Evolutionary conservation across 2,113 vertebrate species (phyloP), one percentile per base, ranked within the genome.

Genomic region (Chaenocephalus aceratus): DNA sequence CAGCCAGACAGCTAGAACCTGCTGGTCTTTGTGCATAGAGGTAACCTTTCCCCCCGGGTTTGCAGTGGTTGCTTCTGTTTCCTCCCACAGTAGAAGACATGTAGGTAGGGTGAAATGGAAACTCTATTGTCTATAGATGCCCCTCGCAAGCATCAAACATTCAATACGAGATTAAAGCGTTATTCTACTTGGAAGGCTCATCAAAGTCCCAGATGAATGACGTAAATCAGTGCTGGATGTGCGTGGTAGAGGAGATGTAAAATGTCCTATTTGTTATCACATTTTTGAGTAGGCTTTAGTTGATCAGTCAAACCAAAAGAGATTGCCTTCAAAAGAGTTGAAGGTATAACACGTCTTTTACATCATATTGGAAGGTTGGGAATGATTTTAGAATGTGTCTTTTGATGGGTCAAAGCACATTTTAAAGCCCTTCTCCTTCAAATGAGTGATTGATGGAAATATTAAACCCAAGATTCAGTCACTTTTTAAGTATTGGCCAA

Each of bases 191-290:
- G 45, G 6, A 54, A 49, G 56, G 62, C 52, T 65, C 76, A 21
- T 34, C 46, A 26, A 26, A 56, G 10, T 57, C 23, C 30, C 52
- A 65, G 49, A 41, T 62, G 56, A 58, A 53, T 41, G 6, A 13
- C 54, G n/a, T 21, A 70, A 78, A 82, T 65, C 60, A 36, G 65
- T 66, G 49, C 30, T 71, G 71, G 34, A 21, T 10, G 44, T 60
- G 21, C 10, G 14, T 30, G 10, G 61, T 46, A 61, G 65, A 36
- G 48, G 44, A 72, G n/a, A 36, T 30, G 41, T 56, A 69, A 56
- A 69, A 54, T 8, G n/a, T 26, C 51, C 51, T 69, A 7, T 75
- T 75, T 69, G 49, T 69, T 44, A 18, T 64, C 46, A 12, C 63
- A 48, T 30, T 64, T 63, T 58, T 49, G 12, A 64, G 58, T 10